Evolutionary conservation across 2,113 vertebrate genomes (phyloP).

Genomic region (Scophthalmus maximus): DNA sequence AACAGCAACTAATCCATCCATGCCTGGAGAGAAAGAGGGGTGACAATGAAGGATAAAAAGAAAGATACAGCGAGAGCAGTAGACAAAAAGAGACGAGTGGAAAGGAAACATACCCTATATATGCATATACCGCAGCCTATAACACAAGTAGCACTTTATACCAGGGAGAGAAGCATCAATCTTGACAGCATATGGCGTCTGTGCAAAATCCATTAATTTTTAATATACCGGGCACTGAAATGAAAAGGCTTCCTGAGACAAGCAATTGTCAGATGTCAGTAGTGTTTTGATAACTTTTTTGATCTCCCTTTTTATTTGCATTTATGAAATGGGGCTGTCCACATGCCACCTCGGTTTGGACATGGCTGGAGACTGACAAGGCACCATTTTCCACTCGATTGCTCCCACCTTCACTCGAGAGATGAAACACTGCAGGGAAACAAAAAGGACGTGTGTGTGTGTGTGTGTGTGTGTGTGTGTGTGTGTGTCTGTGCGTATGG

Average conservation of each 20-base stretch:
- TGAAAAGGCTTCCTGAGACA: slow-evolving; percentile 84
- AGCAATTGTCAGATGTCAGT: slow-evolving; percentile 85
- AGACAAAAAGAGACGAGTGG: slow-evolving; percentile 38
- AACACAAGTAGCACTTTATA: slow-evolving; percentile 79
- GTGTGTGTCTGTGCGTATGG: background rate
- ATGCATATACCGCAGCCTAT: slow-evolving; percentile 66
- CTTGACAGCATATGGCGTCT: slow-evolving; percentile 82
- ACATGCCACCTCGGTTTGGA: slow-evolving; percentile 72
- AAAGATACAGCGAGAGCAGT: slow-evolving; percentile 25
- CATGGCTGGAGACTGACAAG: slow-evolving; percentile 73
- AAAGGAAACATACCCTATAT: slow-evolving; percentile 61
- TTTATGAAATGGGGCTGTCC: slow-evolving; percentile 74
- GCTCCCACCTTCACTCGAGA: slow-evolving; percentile 54
- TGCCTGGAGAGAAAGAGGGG: slow-evolving; percentile 52
- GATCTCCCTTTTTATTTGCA: slow-evolving; percentile 81
- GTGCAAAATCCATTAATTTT: slow-evolving; percentile 86
- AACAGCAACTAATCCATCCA: slow-evolving; percentile 56
- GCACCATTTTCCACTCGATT: slow-evolving; percentile 76
- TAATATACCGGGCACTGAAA: slow-evolving; percentile 83
- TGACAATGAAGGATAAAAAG: slow-evolving; percentile 63
- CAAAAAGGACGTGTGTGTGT: slow-evolving; percentile 25
- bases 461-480: background rate
- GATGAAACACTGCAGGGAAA: slow-evolving; percentile 19
- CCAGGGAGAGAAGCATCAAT: slow-evolving; percentile 80
- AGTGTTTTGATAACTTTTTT: slow-evolving; percentile 84